phyloP scores from a whole-genome alignment of 2,888 invertebrate genomes.

The Girardia tigrina region DNA sequence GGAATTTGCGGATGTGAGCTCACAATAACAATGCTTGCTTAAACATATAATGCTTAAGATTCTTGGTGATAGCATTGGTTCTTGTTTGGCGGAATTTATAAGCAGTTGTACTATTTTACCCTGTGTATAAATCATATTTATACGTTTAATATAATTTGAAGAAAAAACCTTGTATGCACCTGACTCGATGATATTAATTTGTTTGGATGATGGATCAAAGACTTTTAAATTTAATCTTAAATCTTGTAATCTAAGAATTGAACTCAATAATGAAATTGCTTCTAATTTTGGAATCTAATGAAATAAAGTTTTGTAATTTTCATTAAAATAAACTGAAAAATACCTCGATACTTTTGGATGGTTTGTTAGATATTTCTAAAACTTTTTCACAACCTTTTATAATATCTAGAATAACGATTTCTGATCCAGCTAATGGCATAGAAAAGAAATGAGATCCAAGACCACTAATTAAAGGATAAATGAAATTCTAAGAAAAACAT shows the following conservation, averaged over 20 bases:
- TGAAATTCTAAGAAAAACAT: background rate
- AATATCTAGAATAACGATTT: background rate
- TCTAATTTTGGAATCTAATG: slow-evolving; percentile 3
- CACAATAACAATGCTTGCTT: background rate
- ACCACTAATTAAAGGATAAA: background rate
- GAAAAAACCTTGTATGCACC: slow-evolving; percentile 10
- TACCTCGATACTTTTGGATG: background rate
- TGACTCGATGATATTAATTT: background rate
- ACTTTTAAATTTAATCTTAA: background rate
- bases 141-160: background rate
- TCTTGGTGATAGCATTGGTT: background rate
- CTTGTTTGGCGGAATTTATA: background rate
- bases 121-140: background rate
- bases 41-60: background rate
- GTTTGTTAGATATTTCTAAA: background rate
- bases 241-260: background rate
- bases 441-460: background rate
- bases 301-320: background rate
- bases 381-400: background rate
- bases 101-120: background rate
- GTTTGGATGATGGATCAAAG: background rate
- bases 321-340: background rate
- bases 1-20: background rate
- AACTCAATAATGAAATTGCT: background rate
- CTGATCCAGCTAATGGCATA: background rate